phyloP scores from a whole-genome alignment of 1,140 invertebrate genomes.

The Lasaia peninsularis region DNA sequence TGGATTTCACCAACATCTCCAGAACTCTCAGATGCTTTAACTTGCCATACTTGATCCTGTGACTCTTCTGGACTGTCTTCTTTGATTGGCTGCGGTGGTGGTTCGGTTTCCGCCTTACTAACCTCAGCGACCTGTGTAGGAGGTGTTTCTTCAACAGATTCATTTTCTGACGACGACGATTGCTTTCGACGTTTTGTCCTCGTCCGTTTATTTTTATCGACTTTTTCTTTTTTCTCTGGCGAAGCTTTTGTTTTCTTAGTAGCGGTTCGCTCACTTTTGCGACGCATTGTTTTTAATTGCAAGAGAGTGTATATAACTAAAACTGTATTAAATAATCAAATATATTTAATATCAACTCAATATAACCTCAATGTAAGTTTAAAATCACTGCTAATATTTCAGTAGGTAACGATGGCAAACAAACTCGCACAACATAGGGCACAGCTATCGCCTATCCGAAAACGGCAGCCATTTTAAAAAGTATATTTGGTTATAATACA shows the following conservation, averaged over 20 bases:
- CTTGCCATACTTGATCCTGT: slow-evolving; percentile 65
- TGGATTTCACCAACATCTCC: slow-evolving; percentile 61
- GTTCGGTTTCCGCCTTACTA: slow-evolving; percentile 18
- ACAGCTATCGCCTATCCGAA: no score
- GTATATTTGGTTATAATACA: no score
- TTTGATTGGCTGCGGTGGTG: slow-evolving; percentile 42
- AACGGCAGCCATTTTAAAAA: no score
- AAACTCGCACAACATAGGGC: no score
- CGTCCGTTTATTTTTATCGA: slow-evolving; percentile 56
- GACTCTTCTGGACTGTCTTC: slow-evolving; percentile 52
- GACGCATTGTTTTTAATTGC: slow-evolving; percentile 47
- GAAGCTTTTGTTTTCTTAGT: slow-evolving; percentile 57
- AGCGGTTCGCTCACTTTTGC: slow-evolving; percentile 61
- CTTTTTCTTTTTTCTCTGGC: slow-evolving; percentile 62
- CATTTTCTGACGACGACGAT: slow-evolving; percentile 60
- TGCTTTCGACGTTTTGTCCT: slow-evolving; percentile 56
- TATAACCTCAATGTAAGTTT: no score
- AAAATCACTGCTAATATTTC: no score
- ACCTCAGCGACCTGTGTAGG: slow-evolving; percentile 33
- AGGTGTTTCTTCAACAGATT: slow-evolving; percentile 48
- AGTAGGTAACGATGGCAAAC: no score
- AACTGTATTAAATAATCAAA: no score
- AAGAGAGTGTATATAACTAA: not conserved
- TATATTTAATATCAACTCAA: no score
- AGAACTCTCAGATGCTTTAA: slow-evolving; percentile 53